phyloP scores from a whole-genome alignment of 2,113 vertebrate genomes.

The Cnemophilus loriae region DNA sequence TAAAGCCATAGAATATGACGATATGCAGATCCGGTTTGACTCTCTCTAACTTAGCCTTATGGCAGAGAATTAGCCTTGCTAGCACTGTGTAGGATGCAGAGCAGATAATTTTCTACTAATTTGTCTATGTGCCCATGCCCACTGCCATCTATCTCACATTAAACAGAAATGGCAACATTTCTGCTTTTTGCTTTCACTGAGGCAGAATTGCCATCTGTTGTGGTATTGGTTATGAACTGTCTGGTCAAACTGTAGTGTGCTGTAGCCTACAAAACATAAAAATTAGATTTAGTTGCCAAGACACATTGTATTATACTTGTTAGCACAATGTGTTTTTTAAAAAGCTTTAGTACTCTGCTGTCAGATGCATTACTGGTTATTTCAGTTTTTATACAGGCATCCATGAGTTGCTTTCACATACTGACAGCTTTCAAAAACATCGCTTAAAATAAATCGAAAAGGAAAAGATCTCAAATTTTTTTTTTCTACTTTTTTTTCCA shows the following conservation, averaged over 20 bases:
- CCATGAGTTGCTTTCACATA: background rate
- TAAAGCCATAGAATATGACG: background rate
- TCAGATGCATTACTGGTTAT: background rate
- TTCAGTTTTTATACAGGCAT: background rate
- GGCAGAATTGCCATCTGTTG: background rate
- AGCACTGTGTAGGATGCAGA: background rate
- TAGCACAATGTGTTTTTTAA: background rate
- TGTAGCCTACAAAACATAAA: background rate
- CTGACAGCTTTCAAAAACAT: background rate
- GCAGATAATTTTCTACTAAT: background rate
- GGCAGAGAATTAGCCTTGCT: background rate
- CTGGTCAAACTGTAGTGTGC: background rate
- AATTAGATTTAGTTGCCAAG: background rate
- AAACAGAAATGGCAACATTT: background rate
- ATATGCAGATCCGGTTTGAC: background rate
- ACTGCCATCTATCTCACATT: background rate
- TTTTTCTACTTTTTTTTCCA: background rate
- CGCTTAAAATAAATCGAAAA: background rate
- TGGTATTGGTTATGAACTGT: background rate
- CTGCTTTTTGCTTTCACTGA: background rate
- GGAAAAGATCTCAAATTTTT: background rate
- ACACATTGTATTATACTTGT: background rate
- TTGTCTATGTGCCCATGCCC: background rate
- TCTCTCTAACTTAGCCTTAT: background rate
- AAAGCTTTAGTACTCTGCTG: background rate